Evolutionary conservation across 2,888 invertebrate species (phyloP), one percentile per base, ranked within the genome.

Genomic region (Tiliacea aurago): DNA sequence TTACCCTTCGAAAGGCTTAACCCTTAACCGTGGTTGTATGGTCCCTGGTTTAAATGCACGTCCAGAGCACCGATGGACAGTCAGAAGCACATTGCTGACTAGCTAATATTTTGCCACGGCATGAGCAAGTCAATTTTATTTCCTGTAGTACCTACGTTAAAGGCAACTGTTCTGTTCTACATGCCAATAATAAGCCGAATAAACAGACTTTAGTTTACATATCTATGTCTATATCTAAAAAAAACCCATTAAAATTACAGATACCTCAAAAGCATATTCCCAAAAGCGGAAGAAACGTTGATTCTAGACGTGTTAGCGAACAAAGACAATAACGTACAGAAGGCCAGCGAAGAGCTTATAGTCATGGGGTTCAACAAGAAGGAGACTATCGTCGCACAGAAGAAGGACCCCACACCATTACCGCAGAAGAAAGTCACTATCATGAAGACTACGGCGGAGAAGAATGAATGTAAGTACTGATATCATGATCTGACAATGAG

Each of bases 311-410:
- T 98, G 58, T 94, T 99, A 67, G 97, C 98, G 65, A 98, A 98
- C 92, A 98, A 98, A 87, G 99, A 99, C 88, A 99, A 99, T 92
- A 99, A 99, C 93, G 99, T 99, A 11, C 98, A 98, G 91, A 98
- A 97, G 86, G 98, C 99, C 1, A 98, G 98, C 15, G 98, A 99
- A 87, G 97, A 97, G 83, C 96, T 99, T 18, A 96, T 98, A 53
- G 96, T 97, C 13, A 97, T 98, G 97, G 99, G 99, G 0, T 99
- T 98, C 91, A 96, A 96, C n/a, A 98, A 98, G 90, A 97, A 97
- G 79, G 98, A 98, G 84, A 97, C 97, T 0, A 10, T 86, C 0
- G 73, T 90, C 3, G 78, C 89, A 0, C 88, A 86, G 49, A 89
- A 90, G 68, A 91, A 93, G 75, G 91, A 92, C 53, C 90, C 89